These are phyloP conservation scores for Carlito syrichta DNA, from an alignment of 2,113 vertebrate genomes.

Conservation along the genomic window DNA sequence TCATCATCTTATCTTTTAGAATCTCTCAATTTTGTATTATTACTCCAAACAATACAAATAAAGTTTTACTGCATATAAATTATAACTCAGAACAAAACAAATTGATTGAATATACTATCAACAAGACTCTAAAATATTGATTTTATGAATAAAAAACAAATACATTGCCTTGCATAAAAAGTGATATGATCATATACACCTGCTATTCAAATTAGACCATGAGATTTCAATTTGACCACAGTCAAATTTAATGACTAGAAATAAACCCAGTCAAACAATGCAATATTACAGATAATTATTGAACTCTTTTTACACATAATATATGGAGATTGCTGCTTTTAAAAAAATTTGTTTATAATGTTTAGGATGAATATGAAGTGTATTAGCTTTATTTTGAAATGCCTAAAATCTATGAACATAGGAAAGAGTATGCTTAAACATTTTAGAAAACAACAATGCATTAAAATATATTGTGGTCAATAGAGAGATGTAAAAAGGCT, in stretches of 20 bases:
- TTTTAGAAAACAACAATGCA: neutral
- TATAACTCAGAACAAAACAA: neutral
- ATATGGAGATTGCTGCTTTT: neutral
- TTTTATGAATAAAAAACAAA: neutral
- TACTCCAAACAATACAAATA: neutral
- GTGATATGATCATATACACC: neutral
- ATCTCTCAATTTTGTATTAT: neutral
- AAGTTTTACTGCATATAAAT: neutral
- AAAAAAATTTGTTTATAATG: neutral
- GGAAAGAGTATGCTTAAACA: slow-evolving; percentile 31
- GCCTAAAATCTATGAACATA: slow-evolving; percentile 2
- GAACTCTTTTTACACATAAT: neutral
- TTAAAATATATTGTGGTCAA: neutral
- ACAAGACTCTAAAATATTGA: neutral
- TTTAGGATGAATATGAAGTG: neutral
- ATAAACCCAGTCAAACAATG: neutral
- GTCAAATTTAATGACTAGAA: slow-evolving; percentile 17
- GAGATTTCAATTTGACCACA: neutral
- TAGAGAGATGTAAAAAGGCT: slow-evolving; percentile 7
- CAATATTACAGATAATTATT: neutral
- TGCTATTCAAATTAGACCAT: slow-evolving; percentile 23
- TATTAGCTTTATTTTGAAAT: neutral
- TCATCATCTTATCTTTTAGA: neutral
- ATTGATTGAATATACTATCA: neutral
- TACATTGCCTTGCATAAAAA: neutral